phyloP scores from a whole-genome alignment of 2,113 vertebrate species.

The Cebidichthys violaceus region DNA sequence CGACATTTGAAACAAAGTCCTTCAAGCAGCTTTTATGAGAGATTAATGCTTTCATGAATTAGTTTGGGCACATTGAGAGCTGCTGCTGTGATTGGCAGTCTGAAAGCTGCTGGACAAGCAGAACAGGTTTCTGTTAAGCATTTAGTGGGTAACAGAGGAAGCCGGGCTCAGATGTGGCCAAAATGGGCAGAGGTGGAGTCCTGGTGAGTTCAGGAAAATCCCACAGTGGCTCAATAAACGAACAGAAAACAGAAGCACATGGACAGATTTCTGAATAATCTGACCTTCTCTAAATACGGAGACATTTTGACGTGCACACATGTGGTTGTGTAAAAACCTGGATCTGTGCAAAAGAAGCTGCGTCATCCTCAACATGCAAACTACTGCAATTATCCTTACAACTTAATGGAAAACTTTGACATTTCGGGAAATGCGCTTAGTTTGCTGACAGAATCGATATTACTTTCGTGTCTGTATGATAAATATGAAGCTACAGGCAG shows the following conservation, averaged over 20 bases:
- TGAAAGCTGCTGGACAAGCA: slow-evolving; percentile 87
- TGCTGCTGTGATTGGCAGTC: slow-evolving; percentile 87
- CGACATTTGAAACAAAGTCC: slow-evolving; percentile 62
- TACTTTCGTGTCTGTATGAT: background rate
- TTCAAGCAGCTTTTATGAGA: slow-evolving; percentile 51
- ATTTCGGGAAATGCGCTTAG: background rate
- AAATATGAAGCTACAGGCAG: background rate
- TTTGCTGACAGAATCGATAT: slow-evolving; percentile 2
- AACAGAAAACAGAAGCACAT: slow-evolving; percentile 48
- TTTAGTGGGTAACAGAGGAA: slow-evolving; percentile 89
- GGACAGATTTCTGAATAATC: slow-evolving; percentile 28
- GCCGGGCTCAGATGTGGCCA: slow-evolving; percentile 74
- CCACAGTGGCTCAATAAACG: slow-evolving; percentile 51
- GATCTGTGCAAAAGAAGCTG: slow-evolving; percentile 21
- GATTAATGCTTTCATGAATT: slow-evolving; percentile 67
- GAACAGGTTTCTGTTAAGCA: slow-evolving; percentile 85
- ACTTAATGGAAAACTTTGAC: slow-evolving; percentile 3
- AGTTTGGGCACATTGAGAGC: slow-evolving; percentile 84
- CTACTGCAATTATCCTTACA: background rate
- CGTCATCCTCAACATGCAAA: background rate
- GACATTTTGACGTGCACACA: slow-evolving; percentile 8
- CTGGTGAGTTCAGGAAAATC: slow-evolving; percentile 79
- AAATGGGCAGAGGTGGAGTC: slow-evolving; percentile 50
- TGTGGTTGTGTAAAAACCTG: background rate
- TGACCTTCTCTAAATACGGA: slow-evolving; percentile 30